Percentiles rank a stretch among this genome's conserved stretches.
phyloP scores from a whole-genome alignment of 2,797 vertebrate species.

The Enteromius treurensis region DNA sequence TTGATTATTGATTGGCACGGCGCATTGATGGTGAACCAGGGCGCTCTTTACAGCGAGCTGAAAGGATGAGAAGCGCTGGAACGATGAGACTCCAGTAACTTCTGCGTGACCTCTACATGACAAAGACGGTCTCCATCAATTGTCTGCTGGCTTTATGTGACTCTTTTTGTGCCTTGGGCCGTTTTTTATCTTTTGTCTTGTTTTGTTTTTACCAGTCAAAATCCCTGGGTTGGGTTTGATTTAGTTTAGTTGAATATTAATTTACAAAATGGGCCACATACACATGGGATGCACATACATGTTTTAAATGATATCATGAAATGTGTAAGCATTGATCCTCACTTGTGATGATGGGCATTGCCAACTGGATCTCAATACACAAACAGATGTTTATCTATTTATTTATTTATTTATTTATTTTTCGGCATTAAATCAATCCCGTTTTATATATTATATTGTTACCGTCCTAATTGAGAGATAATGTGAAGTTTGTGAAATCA shows the following conservation, averaged over 20 bases:
- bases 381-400: not conserved
- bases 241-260: slow-evolving; percentile 60
- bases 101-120: slow-evolving; percentile 95
- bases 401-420: not conserved
- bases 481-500: slow-evolving; percentile 85
- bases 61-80: slow-evolving; percentile 76
- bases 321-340: not conserved
- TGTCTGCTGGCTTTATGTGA: slow-evolving; percentile 79
- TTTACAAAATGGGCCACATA: slow-evolving; percentile 27
- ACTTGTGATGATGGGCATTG: not conserved
- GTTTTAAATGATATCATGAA: not conserved
- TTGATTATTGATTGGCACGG: slow-evolving; percentile 77
- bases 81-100: slow-evolving; percentile 95
- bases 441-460: slow-evolving; percentile 60
- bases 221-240: slow-evolving; percentile 66
- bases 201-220: slow-evolving; percentile 70
- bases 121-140: slow-evolving; percentile 91
- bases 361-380: not conserved
- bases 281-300: slow-evolving; percentile 3
- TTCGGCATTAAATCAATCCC: not conserved
- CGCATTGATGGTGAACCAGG: slow-evolving; percentile 71
- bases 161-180: slow-evolving; percentile 78
- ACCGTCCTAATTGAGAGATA: slow-evolving; percentile 73
- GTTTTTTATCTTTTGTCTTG: slow-evolving; percentile 80
- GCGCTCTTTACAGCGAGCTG: slow-evolving; percentile 63